Percentiles rank a stretch among this genome's conserved stretches.
phyloP scores from a whole-genome alignment of 2,113 vertebrate species.

The Oryzias javanicus region DNA sequence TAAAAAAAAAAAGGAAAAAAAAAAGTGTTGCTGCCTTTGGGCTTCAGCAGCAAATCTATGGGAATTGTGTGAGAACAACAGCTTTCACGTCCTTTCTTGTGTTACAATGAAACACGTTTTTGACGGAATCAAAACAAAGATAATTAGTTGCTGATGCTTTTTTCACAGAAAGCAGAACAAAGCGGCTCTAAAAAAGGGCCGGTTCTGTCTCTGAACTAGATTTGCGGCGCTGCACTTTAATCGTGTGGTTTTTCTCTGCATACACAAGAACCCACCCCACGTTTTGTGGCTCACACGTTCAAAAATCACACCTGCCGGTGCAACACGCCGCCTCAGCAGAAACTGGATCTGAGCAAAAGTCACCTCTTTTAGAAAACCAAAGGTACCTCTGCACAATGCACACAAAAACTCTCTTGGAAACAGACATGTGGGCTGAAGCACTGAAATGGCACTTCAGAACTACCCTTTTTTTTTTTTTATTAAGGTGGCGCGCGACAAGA shows the following conservation, averaged over 20 bases:
- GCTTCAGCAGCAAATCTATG: conserved; percentile 39
- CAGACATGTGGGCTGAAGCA: conserved; percentile 43
- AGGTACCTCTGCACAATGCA: conserved; percentile 32
- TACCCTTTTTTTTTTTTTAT: conserved; percentile 12
- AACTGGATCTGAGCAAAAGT: conserved; percentile 46
- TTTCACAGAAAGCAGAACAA: conserved; percentile 45
- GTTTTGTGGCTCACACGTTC: conserved; percentile 47
- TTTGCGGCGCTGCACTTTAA: conserved; percentile 59
- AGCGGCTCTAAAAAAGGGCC: conserved; percentile 18
- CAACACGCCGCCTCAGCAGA: conserved; percentile 53
- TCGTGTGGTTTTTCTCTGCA: conserved; percentile 66
- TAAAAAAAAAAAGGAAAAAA: conserved; percentile 55
- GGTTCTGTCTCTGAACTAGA: conserved; percentile 52
- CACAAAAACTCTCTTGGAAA: conserved; percentile 52
- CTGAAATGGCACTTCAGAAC: conserved; percentile 29
- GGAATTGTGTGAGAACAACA: conserved; percentile 17
- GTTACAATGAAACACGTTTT: conserved; percentile 1
- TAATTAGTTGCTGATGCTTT: conserved; percentile 6
- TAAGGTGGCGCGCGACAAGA: conserved; percentile 49
- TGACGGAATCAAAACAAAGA: conserved; percentile 10
- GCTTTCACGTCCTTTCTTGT: conserved; percentile 8
- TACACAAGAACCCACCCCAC: conserved; percentile 44
- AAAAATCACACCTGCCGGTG: conserved; percentile 71
- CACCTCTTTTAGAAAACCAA: conserved; percentile 49
- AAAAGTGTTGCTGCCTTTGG: conserved; percentile 44